Base-by-base conservation (phyloP, 2,888 invertebrate genomes). In the Syrphus vitripennis region DNA sequence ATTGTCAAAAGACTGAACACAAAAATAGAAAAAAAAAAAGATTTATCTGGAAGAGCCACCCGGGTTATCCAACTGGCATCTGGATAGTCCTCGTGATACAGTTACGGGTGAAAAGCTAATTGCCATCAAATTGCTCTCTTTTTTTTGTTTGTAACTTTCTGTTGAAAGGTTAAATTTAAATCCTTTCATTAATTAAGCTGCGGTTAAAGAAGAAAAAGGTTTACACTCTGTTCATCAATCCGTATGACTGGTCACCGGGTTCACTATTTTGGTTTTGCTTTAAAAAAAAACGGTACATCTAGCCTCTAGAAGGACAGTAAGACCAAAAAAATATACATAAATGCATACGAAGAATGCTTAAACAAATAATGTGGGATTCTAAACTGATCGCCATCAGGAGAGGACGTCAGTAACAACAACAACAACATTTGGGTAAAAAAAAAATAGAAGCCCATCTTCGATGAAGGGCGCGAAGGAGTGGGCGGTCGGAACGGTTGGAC, bases 361-460 rank as follows among this genome's bases (percentile, higher is more conserved):
- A 72, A 76, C 80, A 84, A 84, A 77, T 84, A 84, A 84, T 84
- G 84, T 84, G 84, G 84, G 84, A 84, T 84, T 81, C 80, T 80
- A 81, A 81, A 26, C 84, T 77, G 84, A 84, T 84, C 76, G 61
- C 61, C 81, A 84, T 83, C 83, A 59, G 65, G 37, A 55, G 19
- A 10, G 50, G 12, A 50, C 48, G 67, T 19, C 65, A 45, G 16
- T 16, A 63, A 14, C 26, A 45, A 40, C 40, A 63, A 42, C 29
- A 26, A 45, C 26, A 37, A 3, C 10, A 55, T 14, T 5, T 14
- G 3, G 9, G 2, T 29, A 10, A 24, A 21, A 21, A 63, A 24
- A 65, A 80, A 45, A 65, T 37, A 42, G 34, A 59, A 80, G 50
- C 50, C 59, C 63, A 55, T 61, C 75, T 48, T 67, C 50, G 82